Base-by-base conservation (phyloP, 1,140 invertebrate genomes). In the Eciton burchellii region DNA sequence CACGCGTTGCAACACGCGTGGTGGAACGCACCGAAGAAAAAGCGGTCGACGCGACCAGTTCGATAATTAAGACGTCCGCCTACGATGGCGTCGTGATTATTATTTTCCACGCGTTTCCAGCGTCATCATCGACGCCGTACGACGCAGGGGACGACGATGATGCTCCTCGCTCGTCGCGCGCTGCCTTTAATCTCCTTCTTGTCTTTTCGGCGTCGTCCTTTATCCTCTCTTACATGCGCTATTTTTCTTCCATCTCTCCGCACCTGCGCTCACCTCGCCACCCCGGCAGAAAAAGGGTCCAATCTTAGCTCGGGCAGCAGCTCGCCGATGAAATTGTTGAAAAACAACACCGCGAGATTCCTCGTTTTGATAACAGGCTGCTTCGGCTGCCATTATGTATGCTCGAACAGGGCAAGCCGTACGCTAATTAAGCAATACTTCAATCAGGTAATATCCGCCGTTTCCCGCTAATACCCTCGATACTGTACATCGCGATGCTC, bases 61-160 rank as follows among this genome's bases (percentile, higher is more conserved):
- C 59, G 62, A 52, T 76, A 87, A 89, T 89, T 89, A 86, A 85
- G 45, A 82, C 43, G 79, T 85, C 56, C 71, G 45, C n/a, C 57
- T 70, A 68, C 54, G 54, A 35, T 81, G 72, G 73, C 62, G 8
- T 45, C 49, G 29, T 60, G 57, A 82, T 85, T 85, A 82, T 59
- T 86, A 79, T 87, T 83, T 65, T 59, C 54, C 8, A 16, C 49
- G n/a, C 65, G 26, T 59, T 59, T 29, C 6, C 57, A 79, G 56
- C 24, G 16, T 74, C 70, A 62, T 60, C 73, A 59, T 24, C 62
- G n/a, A 12, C 41, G 72, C 59, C 57, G 45, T 35, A 35, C 49
- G 26, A 63, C 45, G 26, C 29, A 9, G 35, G 6, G 16, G 29
- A 2, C n/a, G 45, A 19, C 24, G 26, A 65, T 76, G n/a, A 65